Evolutionary conservation across 2,888 invertebrate species (phyloP), one percentile per base, ranked within the genome.

Genomic region (Mythimna loreyi): DNA sequence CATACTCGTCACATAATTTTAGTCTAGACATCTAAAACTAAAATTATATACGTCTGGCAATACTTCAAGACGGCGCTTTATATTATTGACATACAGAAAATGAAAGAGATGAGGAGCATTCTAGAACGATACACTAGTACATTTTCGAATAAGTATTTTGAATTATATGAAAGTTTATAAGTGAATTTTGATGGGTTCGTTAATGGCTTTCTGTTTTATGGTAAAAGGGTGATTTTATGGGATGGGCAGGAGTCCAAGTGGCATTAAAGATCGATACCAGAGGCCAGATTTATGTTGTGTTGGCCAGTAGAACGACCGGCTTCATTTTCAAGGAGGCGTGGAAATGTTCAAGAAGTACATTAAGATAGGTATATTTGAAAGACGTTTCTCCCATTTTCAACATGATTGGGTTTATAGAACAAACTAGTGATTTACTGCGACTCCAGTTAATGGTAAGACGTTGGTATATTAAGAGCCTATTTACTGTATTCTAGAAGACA

Each of bases 101-200:
- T 53, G 71, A 72, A 63, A 49, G 56, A 72, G 57, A 69, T 53
- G 72, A 77, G 28, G 33, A 55, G 49, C 30, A 58, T 61, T 40
- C 67, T 55, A 56, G 43, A 66, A 64, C 53, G 53, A 58, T 64
- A 72, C 66, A 67, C 62, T 58, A 64, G 70, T 72, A 69, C 61
- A 70, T 75, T 82, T 78, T 72, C 66, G 63, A 76, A 78, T 75
- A 67, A 70, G 67, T 74, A 80, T 82, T 76, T 79, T 82, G 82
- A 84, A 74, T 82, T 80, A 82, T 82, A 69, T 67, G 62, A 69
- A 68, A 83, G 70, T 78, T 83, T 82, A 71, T 84, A 83, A 84
- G 83, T 84, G 83, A 84, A 84, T 70, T 84, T 84, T 77, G 77
- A 83, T 83, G 85, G 77, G n/a, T 80, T 23, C 56, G 71, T 77